Conservation (phyloP, 2,888 invertebrate species). For the Philaethria dido region DNA sequence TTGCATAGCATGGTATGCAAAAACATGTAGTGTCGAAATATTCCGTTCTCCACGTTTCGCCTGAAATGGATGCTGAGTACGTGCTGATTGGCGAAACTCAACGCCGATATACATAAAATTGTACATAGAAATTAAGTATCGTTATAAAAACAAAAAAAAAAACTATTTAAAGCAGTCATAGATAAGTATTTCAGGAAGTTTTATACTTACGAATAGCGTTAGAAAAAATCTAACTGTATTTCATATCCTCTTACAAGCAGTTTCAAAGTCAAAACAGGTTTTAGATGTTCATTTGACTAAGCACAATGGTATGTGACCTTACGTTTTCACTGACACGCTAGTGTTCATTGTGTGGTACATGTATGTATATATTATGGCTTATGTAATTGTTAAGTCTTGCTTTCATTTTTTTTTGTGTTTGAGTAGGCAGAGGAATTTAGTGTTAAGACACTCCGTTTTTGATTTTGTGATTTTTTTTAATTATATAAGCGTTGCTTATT, state of each 20-base stretch:
- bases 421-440: background rate
- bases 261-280: slow-evolving; percentile 14
- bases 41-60: no score
- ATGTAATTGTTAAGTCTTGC: background rate
- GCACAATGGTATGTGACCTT: slow-evolving; percentile 27
- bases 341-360: background rate
- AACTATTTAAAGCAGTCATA: background rate
- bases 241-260: background rate
- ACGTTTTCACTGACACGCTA: slow-evolving; percentile 24
- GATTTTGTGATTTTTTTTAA: no score
- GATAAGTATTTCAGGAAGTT: background rate
- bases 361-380: background rate
- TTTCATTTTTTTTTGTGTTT: background rate
- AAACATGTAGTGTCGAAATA: no score
- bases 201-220: background rate
- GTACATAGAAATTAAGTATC: no score
- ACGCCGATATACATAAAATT: no score
- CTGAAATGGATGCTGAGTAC: no score
- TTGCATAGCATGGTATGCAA: no score
- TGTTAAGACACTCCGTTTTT: background rate
- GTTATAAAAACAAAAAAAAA: background rate
- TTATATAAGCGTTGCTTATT: no score
- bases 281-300: slow-evolving; percentile 11
- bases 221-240: background rate
- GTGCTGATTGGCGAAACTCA: no score